phyloP scores from a whole-genome alignment of 2,888 invertebrate species.

The Miltochrista miniata region DNA sequence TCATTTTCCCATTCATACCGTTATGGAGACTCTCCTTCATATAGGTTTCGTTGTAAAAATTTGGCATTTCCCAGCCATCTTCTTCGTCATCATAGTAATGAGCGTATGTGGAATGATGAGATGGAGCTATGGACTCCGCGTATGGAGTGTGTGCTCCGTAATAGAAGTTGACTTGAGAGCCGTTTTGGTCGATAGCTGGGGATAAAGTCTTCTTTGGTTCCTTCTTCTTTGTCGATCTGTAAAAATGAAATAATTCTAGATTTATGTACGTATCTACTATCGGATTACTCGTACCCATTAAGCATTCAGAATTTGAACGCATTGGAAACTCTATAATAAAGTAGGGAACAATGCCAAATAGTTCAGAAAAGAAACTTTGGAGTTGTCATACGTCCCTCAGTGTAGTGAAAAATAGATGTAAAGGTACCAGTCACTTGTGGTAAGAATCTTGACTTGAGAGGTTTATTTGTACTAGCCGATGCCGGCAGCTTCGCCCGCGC shows the following conservation, averaged over 20 bases:
- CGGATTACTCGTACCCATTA: no score
- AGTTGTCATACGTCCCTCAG: no score
- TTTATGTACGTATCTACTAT: no score
- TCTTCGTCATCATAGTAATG: constrained; percentile 98
- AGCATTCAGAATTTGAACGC: no score
- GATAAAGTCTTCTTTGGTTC: constrained; percentile 96
- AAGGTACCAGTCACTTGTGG: no score
- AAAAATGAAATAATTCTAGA: neutral
- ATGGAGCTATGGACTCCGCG: constrained; percentile 97
- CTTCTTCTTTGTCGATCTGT: constrained; percentile 91
- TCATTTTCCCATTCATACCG: constrained; percentile 93
- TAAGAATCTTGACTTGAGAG: no score
- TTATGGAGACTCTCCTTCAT: constrained; percentile 97
- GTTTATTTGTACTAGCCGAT: no score
- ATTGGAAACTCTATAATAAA: no score
- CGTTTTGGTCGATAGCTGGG: constrained; percentile 95
- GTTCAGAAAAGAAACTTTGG: no score
- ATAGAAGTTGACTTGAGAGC: constrained; percentile 97
- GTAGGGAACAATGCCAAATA: no score
- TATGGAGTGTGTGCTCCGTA: constrained; percentile 97
- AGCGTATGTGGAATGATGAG: constrained; percentile 97
- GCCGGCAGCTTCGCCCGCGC: no score
- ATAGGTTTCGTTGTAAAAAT: constrained; percentile 97
- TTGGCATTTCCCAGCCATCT: constrained; percentile 99
- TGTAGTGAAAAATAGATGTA: no score